Evolutionary conservation across 2,888 invertebrate genomes (phyloP), one percentile per base, ranked within the genome.

Genomic region (Protophormia terraenovae): DNA sequence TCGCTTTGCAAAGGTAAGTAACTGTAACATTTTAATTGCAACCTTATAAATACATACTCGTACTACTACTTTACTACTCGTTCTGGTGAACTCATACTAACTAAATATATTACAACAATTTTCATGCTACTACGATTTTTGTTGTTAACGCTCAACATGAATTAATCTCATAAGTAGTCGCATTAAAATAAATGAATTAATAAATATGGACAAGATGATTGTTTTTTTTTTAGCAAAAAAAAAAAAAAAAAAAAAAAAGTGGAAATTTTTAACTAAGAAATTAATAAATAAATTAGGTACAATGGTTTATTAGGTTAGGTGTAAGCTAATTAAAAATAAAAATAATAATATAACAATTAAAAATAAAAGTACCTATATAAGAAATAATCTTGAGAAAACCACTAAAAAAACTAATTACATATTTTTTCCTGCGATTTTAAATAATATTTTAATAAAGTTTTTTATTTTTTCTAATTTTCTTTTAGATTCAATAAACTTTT

Each of bases 1-100:
- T 19, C 53, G 66, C 76, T 83, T 67, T 83, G 73, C 66, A 77
- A 81, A 77, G 76, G 79, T 76, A 83, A 86, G 86, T 86, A 81
- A 83, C 83, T 86, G 86, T 81, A 86, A 86, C 72, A 86, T 86
- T 86, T 86, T 86, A 86, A 86, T 86, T 86, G 83, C 85, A 85
- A 82, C 73, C 41, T 67, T 27, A 16, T 8, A 8, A 47, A 19
- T 45, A 45, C 16, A 16, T 41, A 41, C 14, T 41, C 41, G 14
- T 41, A 38, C 38, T 10, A 38, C 6, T n/a, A n/a, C n/a, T n/a
- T n/a, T n/a, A n/a, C n/a, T n/a, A n/a, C n/a, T n/a, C n/a, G n/a
- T n/a, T n/a, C n/a, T n/a, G n/a, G n/a, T n/a, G n/a, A 35, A 53
- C 24, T 66, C 53, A 41, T 27, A 47, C 45, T 58, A 38, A 47